Conservation (phyloP, 2,797 vertebrate species). For the Mus minutoides region DNA sequence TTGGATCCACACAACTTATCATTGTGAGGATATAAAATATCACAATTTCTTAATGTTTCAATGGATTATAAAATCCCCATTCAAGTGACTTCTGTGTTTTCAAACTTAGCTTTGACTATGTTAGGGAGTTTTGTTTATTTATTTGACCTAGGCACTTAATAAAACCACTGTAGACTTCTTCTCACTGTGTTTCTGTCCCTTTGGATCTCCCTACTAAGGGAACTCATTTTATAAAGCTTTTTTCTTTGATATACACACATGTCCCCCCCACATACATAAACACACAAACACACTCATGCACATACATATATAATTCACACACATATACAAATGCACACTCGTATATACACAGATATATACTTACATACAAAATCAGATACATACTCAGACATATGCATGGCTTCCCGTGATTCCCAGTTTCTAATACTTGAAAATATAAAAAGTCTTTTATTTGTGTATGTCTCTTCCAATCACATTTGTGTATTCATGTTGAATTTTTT, state of each 20-base stretch:
- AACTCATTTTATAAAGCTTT: no score
- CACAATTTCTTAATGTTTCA: background rate
- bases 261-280: background rate
- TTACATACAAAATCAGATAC: background rate
- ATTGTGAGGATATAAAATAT: background rate
- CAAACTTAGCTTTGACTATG: background rate
- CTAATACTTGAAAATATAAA: background rate
- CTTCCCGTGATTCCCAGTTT: background rate
- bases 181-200: background rate
- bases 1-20: background rate
- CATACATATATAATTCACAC: no score
- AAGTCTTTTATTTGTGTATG: background rate
- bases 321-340: background rate
- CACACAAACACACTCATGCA: background rate
- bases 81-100: background rate
- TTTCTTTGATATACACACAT: background rate
- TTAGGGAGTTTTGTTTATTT: background rate
- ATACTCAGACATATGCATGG: background rate
- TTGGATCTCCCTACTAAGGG: background rate
- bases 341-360: background rate
- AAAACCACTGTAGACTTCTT: no score
- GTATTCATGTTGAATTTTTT: background rate
- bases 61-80: background rate
- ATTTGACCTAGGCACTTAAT: background rate
- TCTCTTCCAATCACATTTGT: background rate